Evolutionary conservation across 1,140 invertebrate species (phyloP), one percentile per base, ranked within the genome.

Genomic region (Musca domestica): DNA sequence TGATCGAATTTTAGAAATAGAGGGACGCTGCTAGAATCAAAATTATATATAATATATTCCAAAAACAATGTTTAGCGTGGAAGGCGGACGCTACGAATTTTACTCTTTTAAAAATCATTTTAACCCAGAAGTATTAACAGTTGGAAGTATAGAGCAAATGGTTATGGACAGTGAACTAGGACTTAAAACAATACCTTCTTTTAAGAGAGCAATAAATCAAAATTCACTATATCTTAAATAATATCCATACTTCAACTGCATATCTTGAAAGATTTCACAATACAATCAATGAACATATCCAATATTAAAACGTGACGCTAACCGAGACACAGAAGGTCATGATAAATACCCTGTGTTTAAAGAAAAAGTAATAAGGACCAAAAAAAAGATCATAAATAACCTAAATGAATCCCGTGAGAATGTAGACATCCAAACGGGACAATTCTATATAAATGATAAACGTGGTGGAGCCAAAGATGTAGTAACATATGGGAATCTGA

Each of bases 121-220:
- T n/a, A n/a, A n/a, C n/a, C n/a, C n/a, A n/a, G n/a, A n/a, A n/a
- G n/a, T n/a, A n/a, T 47, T 46, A 22, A n/a, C 22, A 9, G 41
- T 46, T 22, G 63, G 63, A 23, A 64, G 49, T 19, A 47, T 58
- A 14, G 22, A 64, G n/a, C 47, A 64, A 64, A 48, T 5, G 12
- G 25, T 64, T 64, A 46, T 46, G 12, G 34, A 64, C 15, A 64
- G 49, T 46, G 63, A 64, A 48, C 46, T 64, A 10, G 41, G 41
- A 22, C 23, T 23, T 12, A 48, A 47, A 47, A 34, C 30, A 19
- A 19, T 48, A 47, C 30, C 30, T 7, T 10, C 22, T 22, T 34
- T 19, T 64, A 19, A 14, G 23, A 3, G 54, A 58, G 17, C 23
- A 58, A 58, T 10, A 30, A 22, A 58, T 58, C 10, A n/a, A 58